Percentiles rank a stretch among this genome's conserved stretches.
Conservation (phyloP, 2,888 invertebrate species). For the Sicus ferrugineus region DNA sequence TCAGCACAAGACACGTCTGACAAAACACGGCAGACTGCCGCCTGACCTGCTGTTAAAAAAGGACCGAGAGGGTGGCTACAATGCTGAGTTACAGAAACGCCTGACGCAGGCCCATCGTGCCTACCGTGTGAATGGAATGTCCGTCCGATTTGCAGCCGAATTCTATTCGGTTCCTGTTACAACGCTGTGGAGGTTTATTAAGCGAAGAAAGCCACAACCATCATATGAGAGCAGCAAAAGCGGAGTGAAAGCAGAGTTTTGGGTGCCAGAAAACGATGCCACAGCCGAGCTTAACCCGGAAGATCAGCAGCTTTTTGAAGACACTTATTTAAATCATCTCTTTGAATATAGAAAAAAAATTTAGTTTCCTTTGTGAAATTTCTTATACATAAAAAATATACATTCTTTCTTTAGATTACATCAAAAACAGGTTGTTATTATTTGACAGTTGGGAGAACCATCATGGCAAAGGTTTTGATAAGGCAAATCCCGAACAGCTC, state of each 20-base stretch:
- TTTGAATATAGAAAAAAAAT: conserved; percentile 21
- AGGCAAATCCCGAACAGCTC: no score
- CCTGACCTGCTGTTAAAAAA: conserved; percentile 27
- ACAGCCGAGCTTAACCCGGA: conserved; percentile 29
- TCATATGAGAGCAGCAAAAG: not conserved
- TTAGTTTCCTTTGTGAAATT: not conserved
- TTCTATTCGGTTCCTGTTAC: conserved; percentile 42
- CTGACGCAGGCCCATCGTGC: conserved; percentile 43
- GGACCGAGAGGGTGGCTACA: conserved; percentile 23
- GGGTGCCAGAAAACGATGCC: not conserved
- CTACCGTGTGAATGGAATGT: conserved; percentile 44
- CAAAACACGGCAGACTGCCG: conserved; percentile 40
- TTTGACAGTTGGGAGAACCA: not conserved
- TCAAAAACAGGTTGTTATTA: conserved; percentile 16
- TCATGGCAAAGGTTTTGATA: no score
- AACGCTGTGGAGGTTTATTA: conserved; percentile 42
- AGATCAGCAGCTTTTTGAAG: conserved; percentile 31
- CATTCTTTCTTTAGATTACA: not conserved
- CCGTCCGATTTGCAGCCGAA: conserved; percentile 44
- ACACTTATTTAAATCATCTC: conserved; percentile 27
- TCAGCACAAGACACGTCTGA: conserved; percentile 43
- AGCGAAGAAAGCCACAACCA: conserved; percentile 21
- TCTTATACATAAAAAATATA: not conserved
- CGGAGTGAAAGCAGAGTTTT: not conserved
- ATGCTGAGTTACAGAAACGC: conserved; percentile 38